Conservation (phyloP, 2,888 invertebrate genomes). For the Calliphora vomitoria region DNA sequence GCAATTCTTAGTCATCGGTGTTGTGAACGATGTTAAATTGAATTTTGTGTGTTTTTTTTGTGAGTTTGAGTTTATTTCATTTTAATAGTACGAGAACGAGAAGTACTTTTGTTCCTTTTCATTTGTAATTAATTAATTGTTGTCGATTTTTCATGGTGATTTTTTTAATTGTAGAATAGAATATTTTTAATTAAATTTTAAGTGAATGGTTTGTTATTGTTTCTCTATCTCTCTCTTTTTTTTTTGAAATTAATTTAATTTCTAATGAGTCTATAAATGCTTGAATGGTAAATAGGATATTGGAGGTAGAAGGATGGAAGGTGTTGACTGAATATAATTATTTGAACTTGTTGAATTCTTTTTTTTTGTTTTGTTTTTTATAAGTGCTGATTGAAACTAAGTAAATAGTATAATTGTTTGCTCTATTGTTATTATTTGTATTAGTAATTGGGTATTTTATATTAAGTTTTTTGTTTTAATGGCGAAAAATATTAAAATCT, state of each 20-base stretch:
- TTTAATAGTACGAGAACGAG: constrained; percentile 29
- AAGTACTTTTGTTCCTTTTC: constrained; percentile 45
- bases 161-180: constrained; percentile 35
- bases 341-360: background rate
- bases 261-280: constrained; percentile 13
- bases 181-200: constrained; percentile 63
- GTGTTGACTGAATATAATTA: constrained; percentile 12
- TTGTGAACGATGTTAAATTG: constrained; percentile 33
- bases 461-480: too few relatives aligned
- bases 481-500: too few relatives aligned
- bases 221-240: constrained; percentile 9
- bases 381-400: background rate
- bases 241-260: constrained; percentile 23
- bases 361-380: background rate
- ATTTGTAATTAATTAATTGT: constrained; percentile 70
- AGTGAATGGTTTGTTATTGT: constrained; percentile 45
- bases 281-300: background rate
- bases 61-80: constrained; percentile 45
- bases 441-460: too few relatives aligned
- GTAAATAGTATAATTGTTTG: background rate
- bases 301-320: background rate
- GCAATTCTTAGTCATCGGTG: constrained; percentile 46
- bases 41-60: constrained; percentile 28
- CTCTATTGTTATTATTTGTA: too few relatives aligned
- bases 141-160: constrained; percentile 60